phyloP scores from a whole-genome alignment of 2,113 vertebrate species.

The Engystomops pustulosus region DNA sequence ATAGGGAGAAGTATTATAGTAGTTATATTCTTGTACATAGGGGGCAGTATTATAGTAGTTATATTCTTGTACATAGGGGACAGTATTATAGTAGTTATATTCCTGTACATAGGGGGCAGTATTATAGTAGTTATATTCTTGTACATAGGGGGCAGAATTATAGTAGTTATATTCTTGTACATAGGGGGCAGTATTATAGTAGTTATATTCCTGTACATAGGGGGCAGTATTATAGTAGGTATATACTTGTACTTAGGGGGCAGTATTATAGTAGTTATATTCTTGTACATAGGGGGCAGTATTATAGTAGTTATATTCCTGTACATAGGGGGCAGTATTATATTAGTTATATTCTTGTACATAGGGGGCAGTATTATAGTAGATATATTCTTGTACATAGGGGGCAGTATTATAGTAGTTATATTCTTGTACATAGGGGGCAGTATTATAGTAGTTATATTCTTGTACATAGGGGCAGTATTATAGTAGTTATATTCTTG shows the following conservation, averaged over 20 bases:
- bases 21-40: not conserved
- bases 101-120: not conserved
- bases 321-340: no score
- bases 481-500: no score
- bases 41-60: not conserved
- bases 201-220: constrained; percentile 3
- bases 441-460: not conserved
- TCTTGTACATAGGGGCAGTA: not conserved
- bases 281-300: not conserved
- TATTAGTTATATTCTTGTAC: no score
- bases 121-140: constrained; percentile 8
- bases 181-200: not conserved
- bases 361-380: not conserved
- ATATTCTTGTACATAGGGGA: not conserved
- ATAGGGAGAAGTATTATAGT: constrained; percentile 1
- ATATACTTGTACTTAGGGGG: not conserved
- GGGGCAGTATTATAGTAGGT: not conserved
- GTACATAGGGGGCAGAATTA: not conserved
- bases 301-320: not conserved
- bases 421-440: not conserved
- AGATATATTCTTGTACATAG: not conserved
- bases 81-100: constrained; percentile 17
- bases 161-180: constrained; percentile 7
- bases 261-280: no score
- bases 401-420: no score